Percentiles rank a stretch among this genome's conserved stretches.
Evolutionary conservation across 92 coral and sea anemone genomes (phyloP).

Genomic region (Actinostola sp.): DNA sequence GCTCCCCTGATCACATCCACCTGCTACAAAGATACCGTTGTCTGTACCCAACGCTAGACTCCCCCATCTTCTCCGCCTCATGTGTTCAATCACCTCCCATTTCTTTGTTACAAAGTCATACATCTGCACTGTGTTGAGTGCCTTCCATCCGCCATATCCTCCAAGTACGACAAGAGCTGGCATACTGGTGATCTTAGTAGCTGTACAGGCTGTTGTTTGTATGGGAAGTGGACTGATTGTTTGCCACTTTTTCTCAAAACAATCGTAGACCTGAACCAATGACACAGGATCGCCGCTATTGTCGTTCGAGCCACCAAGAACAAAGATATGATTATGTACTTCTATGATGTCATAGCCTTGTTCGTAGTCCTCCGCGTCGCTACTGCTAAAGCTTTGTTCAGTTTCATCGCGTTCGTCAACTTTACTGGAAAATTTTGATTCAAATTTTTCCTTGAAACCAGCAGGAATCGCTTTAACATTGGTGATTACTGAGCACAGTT

Average conservation of each 20-base stretch:
- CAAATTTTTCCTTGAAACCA: constrained; percentile 74
- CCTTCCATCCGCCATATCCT: constrained; percentile 85
- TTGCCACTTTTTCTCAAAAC: constrained; percentile 53
- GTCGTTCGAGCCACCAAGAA: constrained; percentile 80
- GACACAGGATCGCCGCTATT: constrained; percentile 54
- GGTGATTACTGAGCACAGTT: constrained; percentile 34
- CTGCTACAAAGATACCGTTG: constrained; percentile 77
- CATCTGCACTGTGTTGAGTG: constrained; percentile 75
- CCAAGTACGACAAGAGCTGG: constrained; percentile 81
- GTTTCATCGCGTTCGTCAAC: constrained; percentile 28
- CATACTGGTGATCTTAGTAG: constrained; percentile 59
- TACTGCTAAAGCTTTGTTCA: constrained; percentile 23
- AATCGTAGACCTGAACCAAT: constrained; percentile 65
- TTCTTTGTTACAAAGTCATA: constrained; percentile 77
- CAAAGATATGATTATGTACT: constrained; percentile 60
- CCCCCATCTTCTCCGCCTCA: constrained; percentile 89
- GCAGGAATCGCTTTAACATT: constrained; percentile 39
- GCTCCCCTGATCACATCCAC: constrained; percentile 88
- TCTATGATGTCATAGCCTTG: constrained; percentile 78
- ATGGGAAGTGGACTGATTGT: constrained; percentile 68
- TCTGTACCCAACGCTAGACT: constrained; percentile 69
- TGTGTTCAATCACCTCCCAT: constrained; percentile 73
- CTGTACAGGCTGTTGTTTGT: constrained; percentile 80
- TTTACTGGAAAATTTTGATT: constrained; percentile 54
- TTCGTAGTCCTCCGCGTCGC: constrained; percentile 54